Evolutionary conservation across 1,140 invertebrate species (phyloP).

Genomic region (Kradibia gibbosae): DNA sequence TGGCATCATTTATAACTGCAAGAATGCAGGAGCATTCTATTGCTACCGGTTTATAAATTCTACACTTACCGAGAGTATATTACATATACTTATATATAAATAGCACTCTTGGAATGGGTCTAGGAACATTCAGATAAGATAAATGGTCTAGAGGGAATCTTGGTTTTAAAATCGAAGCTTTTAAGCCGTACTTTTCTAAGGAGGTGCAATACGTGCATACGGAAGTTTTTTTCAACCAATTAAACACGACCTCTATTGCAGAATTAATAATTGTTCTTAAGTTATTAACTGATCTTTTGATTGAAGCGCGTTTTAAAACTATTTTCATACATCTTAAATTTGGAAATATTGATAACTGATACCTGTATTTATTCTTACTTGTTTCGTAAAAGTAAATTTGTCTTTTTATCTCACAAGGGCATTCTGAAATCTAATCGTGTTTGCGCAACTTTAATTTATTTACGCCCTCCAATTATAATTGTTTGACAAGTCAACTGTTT

Average conservation of each 20-base stretch:
- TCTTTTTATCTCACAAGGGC: too few species aligned
- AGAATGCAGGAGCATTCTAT: conserved; percentile 14
- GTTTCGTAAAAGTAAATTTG: not conserved
- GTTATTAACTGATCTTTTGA: not conserved
- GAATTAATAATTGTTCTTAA: not conserved
- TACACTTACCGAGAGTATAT: not conserved
- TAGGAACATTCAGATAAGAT: conserved; percentile 18
- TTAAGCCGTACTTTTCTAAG: not conserved
- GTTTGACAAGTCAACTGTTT: not conserved
- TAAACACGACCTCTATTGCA: not conserved
- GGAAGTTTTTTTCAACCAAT: not conserved
- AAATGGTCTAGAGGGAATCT: conserved; percentile 2
- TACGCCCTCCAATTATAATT: not conserved
- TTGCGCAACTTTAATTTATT: not conserved
- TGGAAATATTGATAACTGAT: not conserved
- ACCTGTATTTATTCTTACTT: not conserved
- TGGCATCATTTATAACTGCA: conserved; percentile 22
- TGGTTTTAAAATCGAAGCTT: not conserved
- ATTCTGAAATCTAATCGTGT: not conserved
- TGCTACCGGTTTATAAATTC: conserved; percentile 29
- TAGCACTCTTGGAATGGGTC: not conserved
- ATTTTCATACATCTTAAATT: not conserved
- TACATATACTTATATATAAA: conserved; percentile 1
- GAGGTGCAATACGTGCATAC: not conserved
- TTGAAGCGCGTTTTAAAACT: not conserved